These are phyloP conservation scores for Pipistrellus pipistrellus DNA, from an alignment of 2,797 vertebrate species.

Conservation along the genomic window DNA sequence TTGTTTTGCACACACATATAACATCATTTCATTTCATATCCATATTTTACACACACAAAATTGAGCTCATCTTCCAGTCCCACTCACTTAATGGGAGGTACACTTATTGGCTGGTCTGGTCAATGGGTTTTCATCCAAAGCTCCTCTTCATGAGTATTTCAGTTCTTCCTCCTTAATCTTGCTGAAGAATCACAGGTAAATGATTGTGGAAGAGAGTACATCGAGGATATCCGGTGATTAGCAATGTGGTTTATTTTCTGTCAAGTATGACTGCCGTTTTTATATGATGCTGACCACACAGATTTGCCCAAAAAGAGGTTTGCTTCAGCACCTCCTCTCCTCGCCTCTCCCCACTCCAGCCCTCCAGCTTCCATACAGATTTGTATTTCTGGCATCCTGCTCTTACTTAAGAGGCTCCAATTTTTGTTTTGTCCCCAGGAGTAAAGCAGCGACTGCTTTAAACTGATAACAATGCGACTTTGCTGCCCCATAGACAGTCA, in stretches of 20 bases:
- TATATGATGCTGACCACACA: slow-evolving; percentile 80
- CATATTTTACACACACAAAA: neutral
- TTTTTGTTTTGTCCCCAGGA: slow-evolving; percentile 85
- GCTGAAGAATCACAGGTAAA: slow-evolving; percentile 80
- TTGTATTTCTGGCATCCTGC: slow-evolving; percentile 82
- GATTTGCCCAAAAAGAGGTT: slow-evolving; percentile 78
- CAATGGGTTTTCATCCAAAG: slow-evolving; percentile 76
- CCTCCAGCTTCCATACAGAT: slow-evolving; percentile 68
- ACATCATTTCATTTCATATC: slow-evolving; percentile 64
- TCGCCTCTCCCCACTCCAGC: neutral
- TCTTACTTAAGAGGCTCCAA: slow-evolving; percentile 76
- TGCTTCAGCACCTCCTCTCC: slow-evolving; percentile 18
- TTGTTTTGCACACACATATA: slow-evolving; percentile 25
- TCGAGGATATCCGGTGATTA: slow-evolving; percentile 81
- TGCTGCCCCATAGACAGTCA: slow-evolving; percentile 84
- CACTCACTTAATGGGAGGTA: slow-evolving; percentile 69
- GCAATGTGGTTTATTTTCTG: slow-evolving; percentile 83
- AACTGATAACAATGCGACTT: slow-evolving; percentile 87
- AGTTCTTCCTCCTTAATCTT: slow-evolving; percentile 83
- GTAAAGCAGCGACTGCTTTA: slow-evolving; percentile 86
- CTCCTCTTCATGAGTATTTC: slow-evolving; percentile 75
- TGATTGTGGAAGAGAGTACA: slow-evolving; percentile 74
- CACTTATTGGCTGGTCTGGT: slow-evolving; percentile 72
- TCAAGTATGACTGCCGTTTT: slow-evolving; percentile 81
- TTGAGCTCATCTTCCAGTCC: slow-evolving; percentile 74